Evolutionary conservation across 2,797 vertebrate species (phyloP), one percentile per base, ranked within the genome.

Genomic region (Chanos chanos): DNA sequence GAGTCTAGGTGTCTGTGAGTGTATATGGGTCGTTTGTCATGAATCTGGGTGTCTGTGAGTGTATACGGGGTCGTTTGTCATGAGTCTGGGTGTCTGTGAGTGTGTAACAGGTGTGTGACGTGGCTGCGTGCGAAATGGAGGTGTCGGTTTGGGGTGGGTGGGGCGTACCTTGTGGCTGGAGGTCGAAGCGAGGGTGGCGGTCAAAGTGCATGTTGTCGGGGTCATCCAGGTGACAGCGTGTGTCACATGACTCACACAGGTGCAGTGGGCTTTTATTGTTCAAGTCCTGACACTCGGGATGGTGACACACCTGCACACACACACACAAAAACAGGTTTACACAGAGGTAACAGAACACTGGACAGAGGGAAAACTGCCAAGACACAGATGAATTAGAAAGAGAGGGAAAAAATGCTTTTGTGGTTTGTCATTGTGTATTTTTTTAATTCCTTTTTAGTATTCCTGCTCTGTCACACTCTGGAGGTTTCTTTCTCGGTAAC

Each of bases 171-270:
- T 91, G 96, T 0, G 85, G 87, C 30, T 93, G 84, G 69, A 98
- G 82, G 85, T 98, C 89, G 1, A 98, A 94, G 79, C 90, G 90
- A 56, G 94, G 86, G 49, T 94, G 94, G 36, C 93, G 84, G 25
- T 96, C 92, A 63, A 93, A 94, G 83, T 92, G 93, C 93, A 94
- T 93, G 78, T 84, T 65, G 82, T 86, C 81, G 7, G 76, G 70
- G 69, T 81, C 85, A 68, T 86, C 83, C 12, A 84, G 86, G 77
- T 95, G 94, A 80, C 90, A 88, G 76, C 77, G 90, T 37, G 89
- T 68, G 86, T 96, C 93, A 57, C 94, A 96, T 86, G 85, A 89
- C 83, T 94, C 92, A 37, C 94, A 94, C 77, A 94, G 87, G 84
- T 90, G 91, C 51, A 95, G 89, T 15, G 95, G 93, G 47, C 83